phyloP scores from a whole-genome alignment of 2,113 vertebrate species.

The Marmota monax region DNA sequence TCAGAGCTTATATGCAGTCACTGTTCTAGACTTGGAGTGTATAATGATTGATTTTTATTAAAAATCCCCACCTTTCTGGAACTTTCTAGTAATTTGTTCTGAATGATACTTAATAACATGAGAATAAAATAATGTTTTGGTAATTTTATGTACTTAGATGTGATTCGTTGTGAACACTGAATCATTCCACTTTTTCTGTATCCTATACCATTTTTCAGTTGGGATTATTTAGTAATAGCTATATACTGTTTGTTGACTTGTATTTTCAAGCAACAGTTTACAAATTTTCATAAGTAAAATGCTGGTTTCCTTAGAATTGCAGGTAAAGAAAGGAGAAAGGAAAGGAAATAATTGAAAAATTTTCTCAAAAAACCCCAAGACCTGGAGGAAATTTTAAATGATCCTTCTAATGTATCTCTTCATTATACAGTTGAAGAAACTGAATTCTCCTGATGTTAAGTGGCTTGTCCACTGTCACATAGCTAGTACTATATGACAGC shows the following conservation, averaged over 20 bases:
- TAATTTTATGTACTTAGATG: conserved; percentile 30
- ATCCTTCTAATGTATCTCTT: background rate
- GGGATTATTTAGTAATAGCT: conserved; percentile 3
- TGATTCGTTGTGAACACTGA: background rate
- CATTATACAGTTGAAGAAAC: background rate
- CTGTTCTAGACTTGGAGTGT: too few species aligned
- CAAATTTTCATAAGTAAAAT: conserved; percentile 3
- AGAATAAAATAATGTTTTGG: background rate
- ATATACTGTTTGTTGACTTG: background rate
- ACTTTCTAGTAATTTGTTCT: too few species aligned
- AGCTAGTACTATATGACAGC: background rate
- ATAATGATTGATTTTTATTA: too few species aligned
- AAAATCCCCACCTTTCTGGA: too few species aligned
- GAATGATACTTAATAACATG: background rate
- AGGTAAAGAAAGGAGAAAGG: background rate
- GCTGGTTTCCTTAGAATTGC: background rate
- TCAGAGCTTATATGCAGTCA: too few species aligned
- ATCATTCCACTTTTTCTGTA: too few species aligned
- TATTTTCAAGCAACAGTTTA: background rate
- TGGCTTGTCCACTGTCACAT: background rate
- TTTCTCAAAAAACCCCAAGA: background rate
- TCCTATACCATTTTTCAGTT: conserved; percentile 4
- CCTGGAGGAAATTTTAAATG: background rate
- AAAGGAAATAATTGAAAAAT: background rate
- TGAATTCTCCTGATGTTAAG: background rate